These are phyloP conservation scores for Cheilosia impressa DNA, from an alignment of 2,888 invertebrate species.

Conservation along the genomic window DNA sequence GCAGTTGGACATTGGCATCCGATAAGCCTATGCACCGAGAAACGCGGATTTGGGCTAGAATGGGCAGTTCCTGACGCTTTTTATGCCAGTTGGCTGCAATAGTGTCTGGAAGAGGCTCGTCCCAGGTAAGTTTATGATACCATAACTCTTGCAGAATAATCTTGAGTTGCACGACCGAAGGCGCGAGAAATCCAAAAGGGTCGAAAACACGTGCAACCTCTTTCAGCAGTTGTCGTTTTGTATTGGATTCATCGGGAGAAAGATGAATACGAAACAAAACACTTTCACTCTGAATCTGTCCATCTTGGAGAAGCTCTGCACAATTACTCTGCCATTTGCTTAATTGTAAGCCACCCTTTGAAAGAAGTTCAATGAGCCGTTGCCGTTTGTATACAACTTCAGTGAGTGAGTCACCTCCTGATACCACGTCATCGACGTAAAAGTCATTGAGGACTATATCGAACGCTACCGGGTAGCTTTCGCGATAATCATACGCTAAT, in stretches of 20 bases:
- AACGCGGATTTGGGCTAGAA: slow-evolving; percentile 25
- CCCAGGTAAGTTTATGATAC: slow-evolving; percentile 59
- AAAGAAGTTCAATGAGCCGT: slow-evolving; percentile 16
- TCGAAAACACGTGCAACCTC: slow-evolving; percentile 56
- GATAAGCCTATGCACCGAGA: slow-evolving; percentile 24
- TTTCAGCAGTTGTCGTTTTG: slow-evolving; percentile 25
- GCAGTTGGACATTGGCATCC: slow-evolving; percentile 11
- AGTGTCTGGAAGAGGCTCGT: slow-evolving; percentile 59
- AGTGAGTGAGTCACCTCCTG: slow-evolving; percentile 52
- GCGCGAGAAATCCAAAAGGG: slow-evolving; percentile 62
- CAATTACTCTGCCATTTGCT: slow-evolving; percentile 28
- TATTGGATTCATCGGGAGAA: not conserved
- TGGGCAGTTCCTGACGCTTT: too few relatives aligned
- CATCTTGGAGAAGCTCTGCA: slow-evolving; percentile 5
- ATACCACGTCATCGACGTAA: slow-evolving; percentile 66
- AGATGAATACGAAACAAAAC: slow-evolving; percentile 33
- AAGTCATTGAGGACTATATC: slow-evolving; percentile 39
- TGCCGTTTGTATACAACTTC: slow-evolving; percentile 14
- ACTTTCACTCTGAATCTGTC: too few relatives aligned
- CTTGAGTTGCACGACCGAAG: slow-evolving; percentile 62
- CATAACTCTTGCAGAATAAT: slow-evolving; percentile 67
- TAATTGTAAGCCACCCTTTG: slow-evolving; percentile 49
- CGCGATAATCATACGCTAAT: slow-evolving; percentile 42
- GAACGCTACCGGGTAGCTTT: slow-evolving; percentile 50
- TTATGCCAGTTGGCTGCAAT: too few relatives aligned